phyloP scores from a whole-genome alignment of 2,113 vertebrate species.

The Peromyscus maniculatus region DNA sequence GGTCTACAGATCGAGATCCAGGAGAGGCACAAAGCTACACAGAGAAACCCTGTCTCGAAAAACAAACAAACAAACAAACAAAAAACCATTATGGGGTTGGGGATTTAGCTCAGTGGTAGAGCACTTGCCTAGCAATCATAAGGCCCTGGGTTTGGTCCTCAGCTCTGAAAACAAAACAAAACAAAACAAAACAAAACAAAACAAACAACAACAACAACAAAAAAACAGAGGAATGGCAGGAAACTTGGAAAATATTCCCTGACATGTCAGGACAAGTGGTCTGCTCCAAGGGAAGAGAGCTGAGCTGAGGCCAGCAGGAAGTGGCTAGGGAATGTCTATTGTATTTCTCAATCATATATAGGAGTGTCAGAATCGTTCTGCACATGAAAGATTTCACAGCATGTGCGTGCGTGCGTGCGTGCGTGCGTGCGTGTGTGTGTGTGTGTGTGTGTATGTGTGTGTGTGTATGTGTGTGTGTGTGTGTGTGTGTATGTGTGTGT shows the following conservation, averaged over 20 bases:
- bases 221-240: neutral
- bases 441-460: neutral
- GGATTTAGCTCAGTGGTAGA: too few relatives aligned
- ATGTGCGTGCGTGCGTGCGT: neutral
- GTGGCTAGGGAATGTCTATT: neutral
- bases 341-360: neutral
- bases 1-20: too few relatives aligned
- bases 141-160: too few relatives aligned
- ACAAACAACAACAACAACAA: neutral
- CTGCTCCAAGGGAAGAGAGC: neutral
- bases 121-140: too few relatives aligned
- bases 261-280: neutral
- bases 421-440: neutral
- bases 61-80: too few relatives aligned
- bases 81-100: too few relatives aligned
- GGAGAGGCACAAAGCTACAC: too few relatives aligned
- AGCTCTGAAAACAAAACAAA: too few relatives aligned
- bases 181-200: neutral
- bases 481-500: neutral
- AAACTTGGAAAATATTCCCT: slow-evolving; percentile 19
- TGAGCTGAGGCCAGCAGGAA: neutral
- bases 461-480: neutral
- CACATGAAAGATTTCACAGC: neutral
- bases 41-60: too few relatives aligned
- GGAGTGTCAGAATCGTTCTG: neutral